These are phyloP conservation scores for Rhagologus leucostigma DNA, from an alignment of 2,113 vertebrate genomes.

Conservation along the genomic window DNA sequence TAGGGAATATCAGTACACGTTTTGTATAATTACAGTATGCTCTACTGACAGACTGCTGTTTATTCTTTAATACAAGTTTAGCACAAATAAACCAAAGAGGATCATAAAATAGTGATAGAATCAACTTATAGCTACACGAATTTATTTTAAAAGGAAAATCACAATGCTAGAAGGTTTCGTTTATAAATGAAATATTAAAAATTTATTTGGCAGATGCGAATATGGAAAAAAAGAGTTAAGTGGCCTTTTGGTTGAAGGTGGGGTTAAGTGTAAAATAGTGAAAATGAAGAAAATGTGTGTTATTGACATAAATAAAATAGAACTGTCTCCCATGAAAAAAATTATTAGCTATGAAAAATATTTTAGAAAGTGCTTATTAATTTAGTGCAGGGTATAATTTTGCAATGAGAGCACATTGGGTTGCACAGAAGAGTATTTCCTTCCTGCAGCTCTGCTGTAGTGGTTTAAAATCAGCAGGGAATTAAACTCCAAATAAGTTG, in stretches of 20 bases:
- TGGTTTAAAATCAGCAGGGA: not conserved
- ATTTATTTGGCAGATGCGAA: not conserved
- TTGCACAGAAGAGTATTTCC: not conserved
- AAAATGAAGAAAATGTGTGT: not conserved
- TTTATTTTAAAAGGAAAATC: not conserved
- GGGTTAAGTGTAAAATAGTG: not conserved
- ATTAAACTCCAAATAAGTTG: not conserved
- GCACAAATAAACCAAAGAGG: not conserved
- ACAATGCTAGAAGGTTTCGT: not conserved
- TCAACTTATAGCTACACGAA: not conserved
- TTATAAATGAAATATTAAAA: not conserved
- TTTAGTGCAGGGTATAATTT: not conserved
- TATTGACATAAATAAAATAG: not conserved
- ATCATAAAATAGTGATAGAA: not conserved
- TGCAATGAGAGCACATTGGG: not conserved
- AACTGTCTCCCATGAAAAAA: not conserved
- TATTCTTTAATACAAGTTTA: not conserved
- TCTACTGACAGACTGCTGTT: not conserved
- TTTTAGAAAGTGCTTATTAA: not conserved
- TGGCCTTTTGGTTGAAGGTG: not conserved
- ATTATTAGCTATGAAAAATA: not conserved
- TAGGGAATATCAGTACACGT: not conserved
- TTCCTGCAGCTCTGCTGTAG: not conserved
- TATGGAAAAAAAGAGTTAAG: not conserved
- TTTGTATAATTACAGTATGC: not conserved